A percentile compares a stretch with the other conserved stretches of the same genome.
phyloP scores from a whole-genome alignment of 2,888 invertebrate species.

The Galerucella calmariensis region DNA sequence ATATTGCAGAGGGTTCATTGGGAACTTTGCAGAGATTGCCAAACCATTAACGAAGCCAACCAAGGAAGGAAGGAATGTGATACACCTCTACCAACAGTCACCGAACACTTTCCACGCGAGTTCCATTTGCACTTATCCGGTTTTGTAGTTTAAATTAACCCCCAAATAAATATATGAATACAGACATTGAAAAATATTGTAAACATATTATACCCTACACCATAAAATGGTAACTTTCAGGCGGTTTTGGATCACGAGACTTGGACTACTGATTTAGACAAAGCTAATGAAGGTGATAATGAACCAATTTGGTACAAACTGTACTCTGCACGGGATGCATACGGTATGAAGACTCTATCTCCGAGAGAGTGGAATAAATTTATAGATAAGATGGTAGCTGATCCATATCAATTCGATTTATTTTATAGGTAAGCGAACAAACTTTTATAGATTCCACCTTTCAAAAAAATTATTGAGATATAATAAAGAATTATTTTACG shows the following conservation, averaged over 20 bases:
- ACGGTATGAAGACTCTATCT: conserved; percentile 82
- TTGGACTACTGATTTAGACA: conserved; percentile 93
- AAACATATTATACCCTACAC: neutral
- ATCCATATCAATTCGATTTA: conserved; percentile 83
- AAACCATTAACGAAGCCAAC: no score
- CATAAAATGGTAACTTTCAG: conserved; percentile 64
- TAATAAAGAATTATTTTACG: neutral
- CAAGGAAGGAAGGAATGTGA: no score
- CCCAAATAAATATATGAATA: no score
- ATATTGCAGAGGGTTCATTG: no score
- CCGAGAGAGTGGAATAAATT: conserved; percentile 93
- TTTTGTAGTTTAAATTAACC: no score
- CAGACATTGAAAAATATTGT: neutral
- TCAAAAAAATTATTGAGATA: no score
- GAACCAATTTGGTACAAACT: conserved; percentile 88
- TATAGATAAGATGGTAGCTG: conserved; percentile 84
- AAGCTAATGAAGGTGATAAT: conserved; percentile 81
- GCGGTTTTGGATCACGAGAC: conserved; percentile 94
- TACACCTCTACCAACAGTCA: no score
- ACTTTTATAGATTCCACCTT: neutral
- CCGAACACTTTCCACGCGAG: no score
- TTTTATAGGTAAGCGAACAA: conserved; percentile 80
- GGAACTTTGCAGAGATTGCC: no score
- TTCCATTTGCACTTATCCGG: no score
- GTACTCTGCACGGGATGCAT: conserved; percentile 85